Percentiles rank a stretch among this genome's conserved stretches.
phyloP scores from a whole-genome alignment of 1,140 invertebrate genomes.

The Bombus ignitus region DNA sequence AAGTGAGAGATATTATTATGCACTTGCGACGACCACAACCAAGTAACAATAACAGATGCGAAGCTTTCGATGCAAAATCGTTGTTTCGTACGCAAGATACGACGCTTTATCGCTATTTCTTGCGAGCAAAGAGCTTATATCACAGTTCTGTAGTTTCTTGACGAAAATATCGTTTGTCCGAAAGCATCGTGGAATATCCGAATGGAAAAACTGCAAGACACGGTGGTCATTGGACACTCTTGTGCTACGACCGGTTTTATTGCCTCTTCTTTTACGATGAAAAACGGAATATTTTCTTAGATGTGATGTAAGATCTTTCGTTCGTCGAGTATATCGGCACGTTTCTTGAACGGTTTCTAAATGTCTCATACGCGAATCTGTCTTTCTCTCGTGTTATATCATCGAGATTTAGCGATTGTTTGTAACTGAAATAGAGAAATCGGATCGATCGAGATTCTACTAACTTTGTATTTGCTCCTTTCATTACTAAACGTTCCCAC shows the following conservation, averaged over 20 bases:
- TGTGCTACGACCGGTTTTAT: background rate
- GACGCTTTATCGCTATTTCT: constrained; percentile 17
- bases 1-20: constrained; percentile 21
- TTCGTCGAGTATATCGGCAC: background rate
- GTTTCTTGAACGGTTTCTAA: constrained; percentile 4
- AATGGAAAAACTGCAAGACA: background rate
- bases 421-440: too few species aligned
- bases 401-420: too few species aligned
- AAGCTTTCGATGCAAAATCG: constrained; percentile 46
- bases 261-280: background rate
- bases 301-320: constrained; percentile 42
- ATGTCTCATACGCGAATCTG: background rate
- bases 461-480: too few species aligned
- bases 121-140: constrained; percentile 31
- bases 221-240: too few species aligned
- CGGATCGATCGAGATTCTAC: too few species aligned
- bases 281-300: background rate
- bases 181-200: background rate
- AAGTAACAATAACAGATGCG: constrained; percentile 44
- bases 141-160: background rate
- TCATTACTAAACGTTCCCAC: too few species aligned
- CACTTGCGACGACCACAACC: constrained; percentile 42
- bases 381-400: too few species aligned
- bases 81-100: constrained; percentile 10
- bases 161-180: background rate